Conservation (phyloP, 2,888 invertebrate species). For the Cyclophora punctaria region DNA sequence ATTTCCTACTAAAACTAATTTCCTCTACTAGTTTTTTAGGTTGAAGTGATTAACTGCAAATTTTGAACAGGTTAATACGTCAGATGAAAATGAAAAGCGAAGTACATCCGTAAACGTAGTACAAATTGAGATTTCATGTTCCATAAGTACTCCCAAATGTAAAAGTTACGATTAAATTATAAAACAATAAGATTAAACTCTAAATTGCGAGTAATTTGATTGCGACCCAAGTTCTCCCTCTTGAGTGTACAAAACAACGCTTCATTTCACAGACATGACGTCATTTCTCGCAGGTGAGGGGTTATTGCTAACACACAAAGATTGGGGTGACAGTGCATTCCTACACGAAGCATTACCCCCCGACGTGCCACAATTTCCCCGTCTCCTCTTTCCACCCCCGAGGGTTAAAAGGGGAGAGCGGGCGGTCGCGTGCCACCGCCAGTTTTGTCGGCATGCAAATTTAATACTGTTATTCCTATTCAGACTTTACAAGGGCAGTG, state of each 20-base stretch:
- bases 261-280: conserved; percentile 18
- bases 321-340: conserved; percentile 55
- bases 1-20: too few relatives aligned
- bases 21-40: too few relatives aligned
- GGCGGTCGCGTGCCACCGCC: conserved; percentile 38
- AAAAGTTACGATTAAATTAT: too few relatives aligned
- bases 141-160: too few relatives aligned
- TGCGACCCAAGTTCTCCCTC: too few relatives aligned
- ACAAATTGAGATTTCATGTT: too few relatives aligned
- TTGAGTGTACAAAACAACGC: conserved; percentile 5
- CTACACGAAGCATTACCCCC: conserved; percentile 45
- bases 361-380: conserved; percentile 39
- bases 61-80: too few relatives aligned
- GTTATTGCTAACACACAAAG: conserved; percentile 29
- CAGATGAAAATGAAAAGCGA: too few relatives aligned
- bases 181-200: too few relatives aligned
- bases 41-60: too few relatives aligned
- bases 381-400: conserved; percentile 17
- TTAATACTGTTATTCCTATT: conserved; percentile 68
- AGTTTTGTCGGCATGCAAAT: conserved; percentile 62
- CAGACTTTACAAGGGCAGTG: conserved; percentile 66
- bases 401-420: conserved; percentile 10
- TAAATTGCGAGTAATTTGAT: too few relatives aligned
- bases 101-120: too few relatives aligned
- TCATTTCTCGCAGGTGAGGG: conserved; percentile 28